Base-by-base conservation (phyloP, 2,888 invertebrate species). In the Trilocha varians region DNA sequence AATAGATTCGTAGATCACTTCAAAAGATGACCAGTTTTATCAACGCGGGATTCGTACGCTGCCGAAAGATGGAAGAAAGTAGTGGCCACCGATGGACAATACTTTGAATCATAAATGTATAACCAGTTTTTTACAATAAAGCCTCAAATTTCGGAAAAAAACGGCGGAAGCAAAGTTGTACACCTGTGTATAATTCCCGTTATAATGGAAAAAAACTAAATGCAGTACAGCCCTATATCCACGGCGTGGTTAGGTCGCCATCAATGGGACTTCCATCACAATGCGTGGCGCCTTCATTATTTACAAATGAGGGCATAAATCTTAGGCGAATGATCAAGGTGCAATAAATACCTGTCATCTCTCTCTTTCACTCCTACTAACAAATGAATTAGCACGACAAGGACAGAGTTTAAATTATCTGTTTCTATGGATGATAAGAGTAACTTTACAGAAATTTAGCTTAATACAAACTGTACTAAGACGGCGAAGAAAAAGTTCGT, bases 231-330 rank as follows among this genome's bases (percentile, higher is more conserved):
- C 83, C 83, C 78, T 82, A 45, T 1, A 2, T 32, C 46, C 50
- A 53, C 62, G 65, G 66, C 61, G 71, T 62, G 68, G 67, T 65
- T 70, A 70, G 72, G 76, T 80, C 73, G 73, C 55, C 65, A 55
- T 75, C 75, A 80, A 79, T 80, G 66, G 68, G 55, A 66, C 66
- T 72, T 63, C 72, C 69, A 79, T 82, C 68, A 76, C 78, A 78
- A 82, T 78, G 78, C 78, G 75, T 78, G 84, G 84, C 84, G 82
- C 80, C 80, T 76, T 71, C 77, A 78, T 79, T 78, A 80, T 78
- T 75, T 77, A 78, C 78, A 78, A 80, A 82, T 80, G 79, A 78
- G 65, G 62, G 77, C 67, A 78, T 83, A 78, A 78, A 78, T 80
- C 78, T 76, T 64, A 59, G 62, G 59, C 53, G 70, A 77, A 74